Evolutionary conservation across 2,113 vertebrate genomes (phyloP), one percentile per base, ranked within the genome.

Genomic region (Pterocles orientalis): DNA sequence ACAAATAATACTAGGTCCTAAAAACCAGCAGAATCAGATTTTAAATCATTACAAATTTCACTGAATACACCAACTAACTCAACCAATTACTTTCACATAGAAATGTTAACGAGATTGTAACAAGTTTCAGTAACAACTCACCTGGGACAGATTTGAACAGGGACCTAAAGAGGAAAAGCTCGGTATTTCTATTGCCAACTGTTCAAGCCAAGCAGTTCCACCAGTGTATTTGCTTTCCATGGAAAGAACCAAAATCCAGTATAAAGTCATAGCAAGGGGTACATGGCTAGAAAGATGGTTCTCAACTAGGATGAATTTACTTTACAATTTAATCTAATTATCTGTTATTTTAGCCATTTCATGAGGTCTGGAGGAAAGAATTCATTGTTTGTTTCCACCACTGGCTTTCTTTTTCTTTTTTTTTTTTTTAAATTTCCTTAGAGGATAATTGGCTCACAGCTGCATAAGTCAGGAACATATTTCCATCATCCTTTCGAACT

Each of bases 271-370:
- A 65, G 54, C 2, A 10, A 95, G 50, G 47, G 13, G 0, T 5
- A 83, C 87, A 88, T 29, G 26, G 34, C 71, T 78, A 83, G 80
- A 72, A 58, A 77, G 57, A 95, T 14, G 39, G 43, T 57, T 88
- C 56, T 94, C 82, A 85, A 66, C 64, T 68, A 77, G 54, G 73
- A 88, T 73, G 62, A 69, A 88, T 94, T 93, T 85, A 92, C 77
- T 95, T 96, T 80, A 83, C 65, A 87, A 94, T 96, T 88, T 94
- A 64, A 90, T 86, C 88, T 95, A 95, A 95, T 96, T 94, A 94
- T 73, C 77, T 95, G 58, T 91, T 96, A 86, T 95, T 97, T 95
- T 86, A 92, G 89, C 25, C 73, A 94, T 93, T 93, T 95, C 48
- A 12, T 50, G 82, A 94, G 60, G 88, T 81, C 92, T 82, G 78